These are phyloP conservation scores for Desmodus rotundus DNA, from an alignment of 2,113 vertebrate species.

Conservation along the genomic window DNA sequence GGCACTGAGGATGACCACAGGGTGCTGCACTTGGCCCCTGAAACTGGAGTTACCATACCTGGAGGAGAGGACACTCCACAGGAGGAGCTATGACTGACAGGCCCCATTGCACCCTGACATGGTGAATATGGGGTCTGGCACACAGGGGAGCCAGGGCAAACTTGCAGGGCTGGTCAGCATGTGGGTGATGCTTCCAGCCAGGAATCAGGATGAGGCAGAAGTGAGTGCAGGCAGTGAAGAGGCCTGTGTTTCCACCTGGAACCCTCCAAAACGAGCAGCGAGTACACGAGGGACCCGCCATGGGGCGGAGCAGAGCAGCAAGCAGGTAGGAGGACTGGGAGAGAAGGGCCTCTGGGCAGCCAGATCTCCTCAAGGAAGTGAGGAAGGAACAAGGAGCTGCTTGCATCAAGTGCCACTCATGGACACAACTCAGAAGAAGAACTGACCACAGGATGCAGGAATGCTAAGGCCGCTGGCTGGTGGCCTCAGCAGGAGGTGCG, in stretches of 20 bases:
- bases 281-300: not conserved
- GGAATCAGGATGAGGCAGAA: not conserved
- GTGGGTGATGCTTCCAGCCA: not conserved
- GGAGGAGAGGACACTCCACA: not conserved
- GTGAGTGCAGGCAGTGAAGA: not conserved
- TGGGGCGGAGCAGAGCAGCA: not conserved
- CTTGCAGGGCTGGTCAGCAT: not conserved
- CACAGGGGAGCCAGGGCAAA: not conserved
- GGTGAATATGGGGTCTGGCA: not conserved
- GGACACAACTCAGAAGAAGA: not conserved
- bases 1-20: not conserved
- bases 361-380: not conserved
- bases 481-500: not conserved
- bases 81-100: not conserved
- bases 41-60: not conserved
- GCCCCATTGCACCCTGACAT: not conserved
- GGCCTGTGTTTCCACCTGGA: not conserved
- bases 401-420: too few species aligned
- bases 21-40: not conserved
- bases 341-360: not conserved
- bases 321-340: not conserved
- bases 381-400: not conserved
- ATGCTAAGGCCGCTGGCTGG: not conserved
- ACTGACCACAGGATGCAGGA: not conserved
- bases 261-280: not conserved